A percentile compares a stretch with the other conserved stretches of the same genome.
Evolutionary conservation across 2,888 invertebrate species (phyloP).

Genomic region (Eilema griseolum): DNA sequence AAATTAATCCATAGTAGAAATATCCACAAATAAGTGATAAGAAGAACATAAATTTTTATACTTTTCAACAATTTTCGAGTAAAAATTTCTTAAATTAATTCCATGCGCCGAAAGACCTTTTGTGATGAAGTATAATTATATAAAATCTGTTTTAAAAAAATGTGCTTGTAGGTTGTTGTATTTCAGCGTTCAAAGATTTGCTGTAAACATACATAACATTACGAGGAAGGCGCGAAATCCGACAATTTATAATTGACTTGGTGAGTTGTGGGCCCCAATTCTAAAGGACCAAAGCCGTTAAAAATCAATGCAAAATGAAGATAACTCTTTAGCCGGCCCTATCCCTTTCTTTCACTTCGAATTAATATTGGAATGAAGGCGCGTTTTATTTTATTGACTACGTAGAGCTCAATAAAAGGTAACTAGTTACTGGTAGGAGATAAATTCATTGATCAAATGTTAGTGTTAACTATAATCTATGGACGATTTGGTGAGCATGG

Average conservation of each 20-base stretch:
- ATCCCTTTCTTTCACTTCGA: constrained; percentile 34
- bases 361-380: constrained; percentile 39
- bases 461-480: not conserved
- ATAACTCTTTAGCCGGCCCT: constrained; percentile 37
- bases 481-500: not conserved
- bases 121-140: too few relatives aligned
- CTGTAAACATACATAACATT: constrained; percentile 6
- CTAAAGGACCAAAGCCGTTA: constrained; percentile 32
- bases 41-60: too few relatives aligned
- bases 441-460: constrained; percentile 14
- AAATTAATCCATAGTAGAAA: too few relatives aligned
- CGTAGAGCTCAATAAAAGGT: constrained; percentile 13
- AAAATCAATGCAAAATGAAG: constrained; percentile 43
- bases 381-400: constrained; percentile 39
- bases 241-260: constrained; percentile 43
- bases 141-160: too few relatives aligned
- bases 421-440: constrained; percentile 25
- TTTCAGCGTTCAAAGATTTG: not conserved
- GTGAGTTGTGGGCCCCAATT: constrained; percentile 34
- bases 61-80: too few relatives aligned
- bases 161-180: too few relatives aligned
- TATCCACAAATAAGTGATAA: too few relatives aligned
- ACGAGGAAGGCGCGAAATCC: constrained; percentile 15
- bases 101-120: too few relatives aligned
- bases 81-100: too few relatives aligned